Evolutionary conservation across 2,888 invertebrate genomes (phyloP).

Genomic region (Entomobrya multifasciata): DNA sequence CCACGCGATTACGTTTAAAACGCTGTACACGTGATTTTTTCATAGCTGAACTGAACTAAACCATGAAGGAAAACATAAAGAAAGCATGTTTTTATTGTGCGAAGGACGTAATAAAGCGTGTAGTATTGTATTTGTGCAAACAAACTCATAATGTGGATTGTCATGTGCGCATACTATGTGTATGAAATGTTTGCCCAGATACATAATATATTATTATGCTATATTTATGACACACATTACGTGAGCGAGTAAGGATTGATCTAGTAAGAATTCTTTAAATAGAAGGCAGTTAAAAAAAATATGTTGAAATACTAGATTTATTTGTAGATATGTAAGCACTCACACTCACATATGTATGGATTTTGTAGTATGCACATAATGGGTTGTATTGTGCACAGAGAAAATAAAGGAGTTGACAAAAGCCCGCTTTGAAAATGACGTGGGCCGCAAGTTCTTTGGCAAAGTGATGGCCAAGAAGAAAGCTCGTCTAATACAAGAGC

Average conservation of each 20-base stretch:
- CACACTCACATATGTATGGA: not conserved
- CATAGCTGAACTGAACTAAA: too few relatives aligned
- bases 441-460: conserved; percentile 74
- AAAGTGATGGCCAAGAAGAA: conserved; percentile 77
- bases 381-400: conserved; percentile 54
- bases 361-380: conserved; percentile 48
- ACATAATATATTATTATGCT: not conserved
- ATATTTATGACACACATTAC: conserved; percentile 9
- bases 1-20: too few relatives aligned
- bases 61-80: too few relatives aligned
- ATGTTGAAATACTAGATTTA: not conserved
- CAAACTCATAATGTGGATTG: too few relatives aligned
- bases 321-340: not conserved
- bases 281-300: not conserved
- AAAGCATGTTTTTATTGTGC: too few relatives aligned
- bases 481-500: conserved; percentile 62
- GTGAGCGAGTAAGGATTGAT: not conserved
- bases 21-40: too few relatives aligned
- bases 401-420: conserved; percentile 67
- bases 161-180: not conserved
- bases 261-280: conserved; percentile 4
- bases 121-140: not conserved
- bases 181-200: not conserved
- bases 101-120: too few relatives aligned
- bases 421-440: conserved; percentile 73